phyloP scores from a whole-genome alignment of 2,888 invertebrate species.

The Leptinotarsa haldemani region DNA sequence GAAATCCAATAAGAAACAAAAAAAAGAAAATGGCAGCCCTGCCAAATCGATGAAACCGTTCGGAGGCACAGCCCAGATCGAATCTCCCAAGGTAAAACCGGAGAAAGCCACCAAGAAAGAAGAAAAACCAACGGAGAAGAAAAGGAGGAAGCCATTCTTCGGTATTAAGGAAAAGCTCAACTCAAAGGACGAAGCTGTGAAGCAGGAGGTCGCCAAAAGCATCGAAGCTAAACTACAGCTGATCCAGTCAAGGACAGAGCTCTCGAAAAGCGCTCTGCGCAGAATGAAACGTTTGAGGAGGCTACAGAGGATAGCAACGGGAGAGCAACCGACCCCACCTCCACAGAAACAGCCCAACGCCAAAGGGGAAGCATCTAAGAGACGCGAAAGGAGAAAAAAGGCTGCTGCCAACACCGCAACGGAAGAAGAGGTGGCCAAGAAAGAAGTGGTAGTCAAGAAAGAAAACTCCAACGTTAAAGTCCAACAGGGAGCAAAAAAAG shows the following conservation, averaged over 20 bases:
- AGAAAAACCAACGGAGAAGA: conserved; percentile 2
- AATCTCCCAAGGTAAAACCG: conserved; percentile 9
- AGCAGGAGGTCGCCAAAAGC: conserved; percentile 19
- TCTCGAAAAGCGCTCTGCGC: conserved; percentile 31
- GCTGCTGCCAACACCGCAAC: neutral
- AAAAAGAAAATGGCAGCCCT: conserved; percentile 20
- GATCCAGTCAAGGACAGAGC: conserved; percentile 26
- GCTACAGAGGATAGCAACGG: conserved; percentile 30
- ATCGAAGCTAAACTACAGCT: conserved; percentile 31
- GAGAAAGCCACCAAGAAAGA: conserved; percentile 1
- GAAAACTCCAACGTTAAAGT: neutral
- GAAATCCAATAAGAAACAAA: conserved; percentile 19
- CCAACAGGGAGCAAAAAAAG: neutral
- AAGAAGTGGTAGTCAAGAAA: neutral
- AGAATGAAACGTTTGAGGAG: conserved; percentile 32
- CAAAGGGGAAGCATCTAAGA: conserved; percentile 6
- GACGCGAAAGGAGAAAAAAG: conserved; percentile 16
- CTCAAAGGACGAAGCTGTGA: conserved; percentile 5
- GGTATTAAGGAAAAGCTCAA: conserved; percentile 22
- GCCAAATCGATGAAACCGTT: conserved; percentile 24
- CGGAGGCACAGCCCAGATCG: conserved; percentile 29
- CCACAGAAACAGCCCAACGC: neutral
- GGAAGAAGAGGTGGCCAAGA: neutral
- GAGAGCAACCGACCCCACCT: neutral
- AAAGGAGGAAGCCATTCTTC: conserved; percentile 1